Evolutionary conservation across 2,888 invertebrate species (phyloP), one percentile per base, ranked within the genome.

Genomic region (Hydrotaea cyrtoneurina): DNA sequence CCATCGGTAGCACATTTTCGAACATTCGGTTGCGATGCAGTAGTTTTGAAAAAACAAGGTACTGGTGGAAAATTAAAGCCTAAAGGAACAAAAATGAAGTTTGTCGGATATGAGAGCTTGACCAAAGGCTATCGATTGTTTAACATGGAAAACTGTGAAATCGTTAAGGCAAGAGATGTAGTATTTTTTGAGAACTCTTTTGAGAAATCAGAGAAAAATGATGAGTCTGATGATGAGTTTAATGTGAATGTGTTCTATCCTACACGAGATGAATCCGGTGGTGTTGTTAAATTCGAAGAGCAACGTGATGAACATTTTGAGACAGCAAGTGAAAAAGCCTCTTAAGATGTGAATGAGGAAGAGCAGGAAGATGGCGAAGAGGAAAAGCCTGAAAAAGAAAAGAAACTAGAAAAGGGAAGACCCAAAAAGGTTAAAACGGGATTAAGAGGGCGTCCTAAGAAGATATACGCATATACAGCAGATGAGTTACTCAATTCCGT

Each of bases 131-230:
- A n/a, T n/a, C n/a, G n/a, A n/a, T n/a, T n/a, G n/a, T n/a, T n/a
- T n/a, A n/a, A n/a, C n/a, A n/a, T n/a, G n/a, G n/a, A n/a, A n/a
- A n/a, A n/a, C n/a, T n/a, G n/a, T n/a, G n/a, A n/a, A n/a, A n/a
- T 83, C 55, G 19, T 83, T 1, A 80, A 74, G 50, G 80, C 86
- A 19, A 80, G 83, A 62, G 83, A 86, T 77, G 86, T 86, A 11
- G 80, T 59, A 57, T 86, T 85, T 85, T 86, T 87, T 82, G 82
- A 87, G 57, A 64, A 86, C 23, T 55, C 59, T 8, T 86, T 86
- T 82, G 55, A 62, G 74, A 64, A 36, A 15, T 2, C 17, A n/a
- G n/a, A n/a, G 2, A 36, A 36, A n/a, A 26, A 17, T 64, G 53
- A 76, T 17, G n/a, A 1, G n/a, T 59, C 79, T 3, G 59, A 62